Base-by-base conservation (phyloP, 2,113 vertebrate genomes). In the Sisor rabdophorus region DNA sequence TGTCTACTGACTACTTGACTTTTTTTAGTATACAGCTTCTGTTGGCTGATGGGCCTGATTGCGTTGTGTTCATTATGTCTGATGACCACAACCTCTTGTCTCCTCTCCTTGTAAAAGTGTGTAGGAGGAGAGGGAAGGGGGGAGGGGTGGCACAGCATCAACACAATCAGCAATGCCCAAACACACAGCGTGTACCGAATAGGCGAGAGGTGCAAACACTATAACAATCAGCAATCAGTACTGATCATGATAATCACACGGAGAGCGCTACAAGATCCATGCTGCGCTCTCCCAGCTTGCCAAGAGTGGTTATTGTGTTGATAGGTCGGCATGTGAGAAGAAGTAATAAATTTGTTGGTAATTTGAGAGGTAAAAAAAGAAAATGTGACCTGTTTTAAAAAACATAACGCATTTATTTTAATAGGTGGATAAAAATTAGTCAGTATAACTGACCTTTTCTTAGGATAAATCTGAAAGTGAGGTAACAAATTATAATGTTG, bases 141-240 rank as follows among this genome's bases (percentile, higher is more conserved):
- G 16, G 52, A 7, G 0, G 32, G 79, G 83, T 72, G 86, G 86
- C 87, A 88, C 87, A 87, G 87, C 87, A 80, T 89, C 90, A 91
- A 90, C 90, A 92, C 89, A 93, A 93, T 92, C 91, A 93, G 88
- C 80, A 86, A 84, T 85, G 90, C 87, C 89, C 91, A 91, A 93
- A 92, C 87, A 91, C 87, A 54, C 89, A 91, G 91, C 90, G 77
- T 89, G 91, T 84, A 87, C 84, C 81, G 83, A 82, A 89, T 83
- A 87, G 88, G 89, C 80, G 88, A 90, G 89, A 88, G 86, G 88
- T 85, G 86, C 88, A 90, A 93, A 92, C 91, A 90, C 87, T 87
- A 89, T 88, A 91, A 92, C 91, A 93, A 91, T 92, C 90, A 89
- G 91, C 89, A 92, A 92, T 93, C 92, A 93, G 89, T 78, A 68